phyloP scores from a whole-genome alignment of 2,797 vertebrate species.

The Micropoecilia bifurca region DNA sequence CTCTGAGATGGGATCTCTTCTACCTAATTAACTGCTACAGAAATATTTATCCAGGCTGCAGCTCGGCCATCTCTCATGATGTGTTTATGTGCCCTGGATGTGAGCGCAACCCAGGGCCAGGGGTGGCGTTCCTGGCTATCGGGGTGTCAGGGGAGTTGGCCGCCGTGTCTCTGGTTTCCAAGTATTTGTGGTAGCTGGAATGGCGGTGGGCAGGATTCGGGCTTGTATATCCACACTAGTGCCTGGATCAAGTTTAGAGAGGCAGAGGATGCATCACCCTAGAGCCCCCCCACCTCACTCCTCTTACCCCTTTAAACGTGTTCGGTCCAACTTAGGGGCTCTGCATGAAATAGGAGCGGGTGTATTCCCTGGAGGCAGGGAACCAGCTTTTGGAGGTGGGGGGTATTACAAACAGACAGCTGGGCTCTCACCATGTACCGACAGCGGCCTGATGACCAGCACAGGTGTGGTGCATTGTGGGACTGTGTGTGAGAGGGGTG shows the following conservation, averaged over 20 bases:
- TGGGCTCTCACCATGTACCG: slow-evolving; percentile 72
- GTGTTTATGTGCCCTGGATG: slow-evolving; percentile 79
- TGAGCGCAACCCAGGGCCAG: slow-evolving; percentile 37
- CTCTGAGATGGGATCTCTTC: slow-evolving; percentile 72
- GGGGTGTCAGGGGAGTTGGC: slow-evolving; percentile 20
- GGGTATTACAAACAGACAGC: slow-evolving; percentile 73
- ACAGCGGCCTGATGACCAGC: slow-evolving; percentile 63
- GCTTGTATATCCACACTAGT: slow-evolving; percentile 37
- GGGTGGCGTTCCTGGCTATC: slow-evolving; percentile 14
- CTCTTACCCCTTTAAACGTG: slow-evolving; percentile 4
- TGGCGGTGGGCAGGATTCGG: slow-evolving; percentile 17
- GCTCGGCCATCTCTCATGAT: slow-evolving; percentile 69
- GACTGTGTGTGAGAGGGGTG: slow-evolving; percentile 48
- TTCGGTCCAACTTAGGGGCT: slow-evolving; percentile 35
- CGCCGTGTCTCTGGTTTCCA: slow-evolving; percentile 47
- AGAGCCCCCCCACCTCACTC: background rate
- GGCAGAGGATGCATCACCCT: slow-evolving; percentile 29
- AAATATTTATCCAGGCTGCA: slow-evolving; percentile 83
- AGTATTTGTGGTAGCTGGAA: slow-evolving; percentile 59
- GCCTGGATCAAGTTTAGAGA: slow-evolving; percentile 53
- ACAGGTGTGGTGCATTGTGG: slow-evolving; percentile 74
- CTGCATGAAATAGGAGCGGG: slow-evolving; percentile 53
- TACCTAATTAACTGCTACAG: slow-evolving; percentile 84
- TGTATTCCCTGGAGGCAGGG: slow-evolving; percentile 43
- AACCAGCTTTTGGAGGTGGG: slow-evolving; percentile 21